Base-by-base conservation (phyloP, 1,140 invertebrate genomes). In the Tyrophagus putrescentiae region DNA sequence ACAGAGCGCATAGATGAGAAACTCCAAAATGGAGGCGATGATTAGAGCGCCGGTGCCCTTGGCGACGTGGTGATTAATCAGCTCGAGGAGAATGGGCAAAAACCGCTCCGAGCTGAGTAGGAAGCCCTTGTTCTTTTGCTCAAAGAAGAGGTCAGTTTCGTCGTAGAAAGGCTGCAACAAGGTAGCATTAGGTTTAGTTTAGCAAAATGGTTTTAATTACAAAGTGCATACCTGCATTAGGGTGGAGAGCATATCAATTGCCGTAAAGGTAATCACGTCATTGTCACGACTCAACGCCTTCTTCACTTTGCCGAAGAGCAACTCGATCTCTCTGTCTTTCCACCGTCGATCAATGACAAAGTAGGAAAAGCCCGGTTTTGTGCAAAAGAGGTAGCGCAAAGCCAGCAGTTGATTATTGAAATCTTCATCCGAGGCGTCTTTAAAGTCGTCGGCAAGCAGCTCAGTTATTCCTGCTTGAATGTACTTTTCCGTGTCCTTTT, bases 1-100 rank as follows among this genome's bases (percentile, higher is more conserved):
- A 76, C 95, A 98, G 9, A 99, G 76, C 5, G 92, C 85, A 77
- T 95, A 99, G n/a, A 94, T 98, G 62, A 99, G 75, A 70, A 99
- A 94, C 75, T 99, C 96, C 67, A 99, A 77, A 89, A 99, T 95
- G 33, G 91, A 87, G 23, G 79, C 73, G 42, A 83, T 79, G 21
- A 83, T 76, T 16, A 82, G 68, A 36, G 79, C 79, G 27, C 81
- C 81, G 28, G 78, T 80, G 34, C 75, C 83, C 68, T 82, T 81
- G 66, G 80, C 79, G 68, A 97, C 87, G 75, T 98, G 91, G 54
- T 77, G 77, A n/a, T 85, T 83, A 82, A 96, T 96, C 83, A 94
- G 91, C 65, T 94, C 85, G 16, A 98, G 76, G 48, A 98, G 72
- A 66, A 82, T 87, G 69, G 97, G 90, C 13, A 98, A 75, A 76